Evolutionary conservation across 2,113 vertebrate species (phyloP), one percentile per base, ranked within the genome.

Genomic region (Tragelaphus imberbis): DNA sequence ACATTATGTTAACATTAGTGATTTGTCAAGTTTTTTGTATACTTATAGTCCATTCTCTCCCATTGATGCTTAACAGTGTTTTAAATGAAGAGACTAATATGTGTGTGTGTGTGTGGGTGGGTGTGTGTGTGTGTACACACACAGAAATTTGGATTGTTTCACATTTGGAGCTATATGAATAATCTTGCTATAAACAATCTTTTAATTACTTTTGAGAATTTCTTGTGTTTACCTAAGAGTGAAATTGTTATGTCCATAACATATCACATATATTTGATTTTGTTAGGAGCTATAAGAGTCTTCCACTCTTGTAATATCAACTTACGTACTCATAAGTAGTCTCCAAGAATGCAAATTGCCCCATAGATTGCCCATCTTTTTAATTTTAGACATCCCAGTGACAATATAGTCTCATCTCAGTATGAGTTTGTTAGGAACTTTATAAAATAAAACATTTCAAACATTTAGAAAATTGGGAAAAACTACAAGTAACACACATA

Each of bases 101-200:
- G 0, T 59, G 0, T 36, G 0, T 68, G 3, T n/a, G 16, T 68
- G 65, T 71, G 33, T 68, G 33, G 36, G 8, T 65, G 30, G 17
- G 3, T 33, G 28, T 33, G 15, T 65, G 30, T 33, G 17, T 36
- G n/a, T 71, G n/a, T 36, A 2, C 13, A 13, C 1, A 75, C 19
- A 79, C 8, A 58, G 2, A 95, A 92, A 58, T 91, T 44, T 68
- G 47, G 8, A 7, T 59, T 84, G 16, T 77, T 95, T 79, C 30
- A 51, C 30, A 14, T 61, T 92, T 93, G 92, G 63, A 7, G 15
- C 5, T 91, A 36, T 49, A 61, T 92, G 44, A 90, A 79, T 61
- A 94, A 71, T 61, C 15, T 11, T 91, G 3, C 19, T 33, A 21
- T 75, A 2, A 89, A 77, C 27, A n/a, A 5, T 56, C 13, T 88